These are phyloP conservation scores for Lasioglossum marginatum DNA, from an alignment of 2,888 invertebrate genomes.

Conservation along the genomic window DNA sequence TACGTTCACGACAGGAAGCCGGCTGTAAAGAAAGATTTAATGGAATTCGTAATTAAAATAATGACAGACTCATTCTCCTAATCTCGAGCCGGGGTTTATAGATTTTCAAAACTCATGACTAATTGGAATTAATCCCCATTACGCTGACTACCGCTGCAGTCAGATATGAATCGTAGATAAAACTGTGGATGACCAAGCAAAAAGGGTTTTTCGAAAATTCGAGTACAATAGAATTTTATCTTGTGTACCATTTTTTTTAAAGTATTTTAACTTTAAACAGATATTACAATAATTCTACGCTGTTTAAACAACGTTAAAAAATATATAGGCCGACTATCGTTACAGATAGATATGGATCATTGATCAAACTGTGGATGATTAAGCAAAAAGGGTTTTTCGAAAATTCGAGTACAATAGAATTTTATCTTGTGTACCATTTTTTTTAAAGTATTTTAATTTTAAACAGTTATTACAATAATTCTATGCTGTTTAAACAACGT, in stretches of 20 bases:
- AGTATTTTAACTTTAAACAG: no score
- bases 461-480: no score
- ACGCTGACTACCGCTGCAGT: not conserved
- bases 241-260: not conserved
- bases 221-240: not conserved
- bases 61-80: not conserved
- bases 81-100: not conserved
- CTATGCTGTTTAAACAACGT: no score
- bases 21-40: not conserved
- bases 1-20: not conserved
- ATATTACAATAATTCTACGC: no score
- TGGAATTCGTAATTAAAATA: slow-evolving; percentile 9
- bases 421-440: not conserved
- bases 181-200: not conserved
- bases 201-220: not conserved
- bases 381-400: not conserved
- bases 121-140: not conserved
- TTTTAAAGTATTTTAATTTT: no score
- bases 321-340: not conserved
- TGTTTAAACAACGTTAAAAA: no score
- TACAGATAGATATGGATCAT: not conserved
- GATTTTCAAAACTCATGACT: not conserved
- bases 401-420: not conserved
- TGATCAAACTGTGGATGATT: not conserved
- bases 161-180: not conserved